phyloP scores from a whole-genome alignment of 2,888 invertebrate genomes.

The Charanyca ferruginea region DNA sequence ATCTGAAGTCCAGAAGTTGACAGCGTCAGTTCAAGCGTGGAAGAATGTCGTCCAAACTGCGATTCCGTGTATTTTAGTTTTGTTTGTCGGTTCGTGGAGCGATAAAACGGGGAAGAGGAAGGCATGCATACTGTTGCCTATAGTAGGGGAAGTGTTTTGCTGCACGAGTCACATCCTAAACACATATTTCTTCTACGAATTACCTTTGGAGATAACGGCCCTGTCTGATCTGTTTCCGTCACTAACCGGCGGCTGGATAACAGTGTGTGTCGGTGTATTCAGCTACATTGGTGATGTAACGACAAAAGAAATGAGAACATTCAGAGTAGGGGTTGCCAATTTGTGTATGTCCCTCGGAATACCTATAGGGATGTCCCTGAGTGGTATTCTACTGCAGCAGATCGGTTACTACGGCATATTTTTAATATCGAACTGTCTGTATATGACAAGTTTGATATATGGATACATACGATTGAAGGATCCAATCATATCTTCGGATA shows the following conservation, averaged over 20 bases:
- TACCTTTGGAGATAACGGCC: slow-evolving; percentile 91
- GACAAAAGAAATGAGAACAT: slow-evolving; percentile 91
- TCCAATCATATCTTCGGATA: slow-evolving; percentile 81
- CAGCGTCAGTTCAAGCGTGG: slow-evolving; percentile 91
- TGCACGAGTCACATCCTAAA: slow-evolving; percentile 89
- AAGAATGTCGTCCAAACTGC: slow-evolving; percentile 91
- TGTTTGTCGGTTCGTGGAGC: slow-evolving; percentile 92
- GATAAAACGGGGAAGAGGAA: slow-evolving; percentile 91
- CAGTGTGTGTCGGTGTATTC: slow-evolving; percentile 92
- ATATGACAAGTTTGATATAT: slow-evolving; percentile 89
- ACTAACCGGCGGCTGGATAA: slow-evolving; percentile 91
- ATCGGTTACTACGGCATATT: slow-evolving; percentile 90
- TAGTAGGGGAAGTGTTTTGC: slow-evolving; percentile 90
- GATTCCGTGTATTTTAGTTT: slow-evolving; percentile 90
- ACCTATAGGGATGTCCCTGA: slow-evolving; percentile 91
- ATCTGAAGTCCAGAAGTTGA: slow-evolving; percentile 92
- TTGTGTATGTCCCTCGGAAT: slow-evolving; percentile 92
- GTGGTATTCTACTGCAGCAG: slow-evolving; percentile 89
- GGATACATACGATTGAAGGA: slow-evolving; percentile 87
- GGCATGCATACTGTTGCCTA: slow-evolving; percentile 91
- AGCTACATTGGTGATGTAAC: slow-evolving; percentile 92
- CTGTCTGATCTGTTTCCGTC: slow-evolving; percentile 91
- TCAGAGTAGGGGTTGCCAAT: slow-evolving; percentile 92
- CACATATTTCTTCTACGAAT: slow-evolving; percentile 91
- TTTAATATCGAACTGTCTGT: slow-evolving; percentile 86